phyloP scores from a whole-genome alignment of 2,888 invertebrate species.

The Rhamphomyia laevipes region DNA sequence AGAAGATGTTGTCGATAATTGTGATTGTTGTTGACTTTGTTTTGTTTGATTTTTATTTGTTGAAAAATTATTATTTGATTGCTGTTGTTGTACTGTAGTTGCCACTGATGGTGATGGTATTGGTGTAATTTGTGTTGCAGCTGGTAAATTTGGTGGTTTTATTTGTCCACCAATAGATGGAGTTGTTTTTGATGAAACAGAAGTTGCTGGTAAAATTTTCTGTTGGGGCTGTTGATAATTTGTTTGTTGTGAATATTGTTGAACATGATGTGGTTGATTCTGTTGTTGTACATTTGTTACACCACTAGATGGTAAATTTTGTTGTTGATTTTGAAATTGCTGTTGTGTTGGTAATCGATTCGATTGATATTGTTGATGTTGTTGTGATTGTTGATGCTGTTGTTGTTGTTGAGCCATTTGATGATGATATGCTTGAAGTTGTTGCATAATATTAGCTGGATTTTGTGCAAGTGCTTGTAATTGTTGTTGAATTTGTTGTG shows the following conservation, averaged over 20 bases:
- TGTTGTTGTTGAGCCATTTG: slow-evolving; percentile 41
- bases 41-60: slow-evolving; percentile 2
- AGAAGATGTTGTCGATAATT: slow-evolving; percentile 5
- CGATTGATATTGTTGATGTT: slow-evolving; percentile 10
- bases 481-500: slow-evolving; percentile 25
- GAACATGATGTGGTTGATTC: slow-evolving; percentile 9
- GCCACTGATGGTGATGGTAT: slow-evolving; percentile 13
- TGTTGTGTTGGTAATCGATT: slow-evolving; percentile 17
- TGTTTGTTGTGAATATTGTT: slow-evolving; percentile 9
- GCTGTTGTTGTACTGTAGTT: not conserved
- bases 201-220: slow-evolving; percentile 11
- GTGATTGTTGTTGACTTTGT: not conserved
- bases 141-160: slow-evolving; percentile 23
- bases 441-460: slow-evolving; percentile 26
- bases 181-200: slow-evolving; percentile 16
- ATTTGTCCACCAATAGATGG: slow-evolving; percentile 17
- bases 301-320: not conserved
- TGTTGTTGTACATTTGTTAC: not conserved
- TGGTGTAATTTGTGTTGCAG: slow-evolving; percentile 24
- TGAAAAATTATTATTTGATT: slow-evolving; percentile 11
- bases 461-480: slow-evolving; percentile 20
- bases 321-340: slow-evolving; percentile 11
- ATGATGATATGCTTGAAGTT: slow-evolving; percentile 25
- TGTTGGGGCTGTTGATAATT: slow-evolving; percentile 3
- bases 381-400: slow-evolving; percentile 24